Percentiles rank a stretch among this genome's conserved stretches.
Evolutionary conservation across 2,888 invertebrate genomes (phyloP).

Genomic region (Rhagonycha fulva): DNA sequence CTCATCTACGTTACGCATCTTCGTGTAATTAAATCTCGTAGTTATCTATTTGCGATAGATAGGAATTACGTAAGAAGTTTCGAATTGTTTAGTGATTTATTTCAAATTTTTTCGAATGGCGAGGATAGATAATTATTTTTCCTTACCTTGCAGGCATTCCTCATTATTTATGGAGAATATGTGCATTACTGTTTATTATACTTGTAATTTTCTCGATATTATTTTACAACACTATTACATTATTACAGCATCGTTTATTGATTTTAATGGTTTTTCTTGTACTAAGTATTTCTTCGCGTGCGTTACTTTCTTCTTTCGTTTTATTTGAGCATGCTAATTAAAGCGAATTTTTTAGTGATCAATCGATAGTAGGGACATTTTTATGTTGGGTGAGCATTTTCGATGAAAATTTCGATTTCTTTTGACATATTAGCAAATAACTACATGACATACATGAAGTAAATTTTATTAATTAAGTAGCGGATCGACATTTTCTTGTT

Average conservation of each 20-base stretch:
- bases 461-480: slow-evolving; percentile 1
- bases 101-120: neutral
- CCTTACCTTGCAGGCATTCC: neutral
- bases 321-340: neutral
- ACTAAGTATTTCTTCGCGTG: neutral
- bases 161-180: neutral
- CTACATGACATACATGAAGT: neutral
- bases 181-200: slow-evolving; percentile 14
- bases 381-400: neutral
- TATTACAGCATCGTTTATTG: neutral
- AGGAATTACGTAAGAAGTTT: neutral
- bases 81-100: neutral
- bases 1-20: neutral
- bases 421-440: slow-evolving; percentile 1
- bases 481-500: neutral
- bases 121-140: neutral
- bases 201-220: slow-evolving; percentile 8
- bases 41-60: neutral
- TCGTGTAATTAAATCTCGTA: neutral
- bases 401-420: neutral
- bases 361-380: neutral
- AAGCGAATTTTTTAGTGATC: neutral
- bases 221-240: neutral
- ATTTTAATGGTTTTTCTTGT: neutral
- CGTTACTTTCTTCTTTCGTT: neutral